A percentile compares a stretch with the other conserved stretches of the same genome.
Conservation (phyloP, 2,113 vertebrate species). For the Antigone vipio region DNA sequence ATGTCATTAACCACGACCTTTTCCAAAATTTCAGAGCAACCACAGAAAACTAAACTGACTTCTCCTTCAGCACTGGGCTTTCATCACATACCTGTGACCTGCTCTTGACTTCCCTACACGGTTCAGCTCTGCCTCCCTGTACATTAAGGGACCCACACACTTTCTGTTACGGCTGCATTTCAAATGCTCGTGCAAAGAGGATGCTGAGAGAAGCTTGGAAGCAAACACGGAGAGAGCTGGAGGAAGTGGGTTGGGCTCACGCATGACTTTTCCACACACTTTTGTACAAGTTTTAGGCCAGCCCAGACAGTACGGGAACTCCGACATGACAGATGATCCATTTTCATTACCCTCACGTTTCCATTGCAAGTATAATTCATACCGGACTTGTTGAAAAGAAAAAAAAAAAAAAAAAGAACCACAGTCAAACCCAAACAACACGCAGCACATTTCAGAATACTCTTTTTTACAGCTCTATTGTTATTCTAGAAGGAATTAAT, state of each 20-base stretch:
- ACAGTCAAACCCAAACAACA: not conserved
- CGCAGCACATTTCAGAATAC: not conserved
- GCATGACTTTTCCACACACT: not conserved
- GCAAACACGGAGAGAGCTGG: not conserved
- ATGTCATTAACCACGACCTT: not conserved
- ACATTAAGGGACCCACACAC: fast-evolving
- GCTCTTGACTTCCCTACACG: not conserved
- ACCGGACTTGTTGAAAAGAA: not conserved
- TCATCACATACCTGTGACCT: not conserved
- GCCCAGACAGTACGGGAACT: not conserved
- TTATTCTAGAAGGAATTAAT: not conserved
- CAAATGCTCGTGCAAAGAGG: not conserved
- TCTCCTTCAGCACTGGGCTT: not conserved
- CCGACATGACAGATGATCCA: not conserved
- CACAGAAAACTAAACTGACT: not conserved
- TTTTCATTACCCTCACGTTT: slow-evolving; percentile 23
- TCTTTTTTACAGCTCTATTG: not conserved
- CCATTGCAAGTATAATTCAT: not conserved
- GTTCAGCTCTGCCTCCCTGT: not conserved
- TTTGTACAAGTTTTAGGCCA: not conserved
- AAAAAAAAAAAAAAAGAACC: not conserved
- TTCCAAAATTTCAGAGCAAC: not conserved
- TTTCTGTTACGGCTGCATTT: not conserved
- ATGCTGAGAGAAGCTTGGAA: not conserved
- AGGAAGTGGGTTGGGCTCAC: not conserved